Base-by-base conservation (phyloP, 2,888 invertebrate species). In the Idaea biselata region DNA sequence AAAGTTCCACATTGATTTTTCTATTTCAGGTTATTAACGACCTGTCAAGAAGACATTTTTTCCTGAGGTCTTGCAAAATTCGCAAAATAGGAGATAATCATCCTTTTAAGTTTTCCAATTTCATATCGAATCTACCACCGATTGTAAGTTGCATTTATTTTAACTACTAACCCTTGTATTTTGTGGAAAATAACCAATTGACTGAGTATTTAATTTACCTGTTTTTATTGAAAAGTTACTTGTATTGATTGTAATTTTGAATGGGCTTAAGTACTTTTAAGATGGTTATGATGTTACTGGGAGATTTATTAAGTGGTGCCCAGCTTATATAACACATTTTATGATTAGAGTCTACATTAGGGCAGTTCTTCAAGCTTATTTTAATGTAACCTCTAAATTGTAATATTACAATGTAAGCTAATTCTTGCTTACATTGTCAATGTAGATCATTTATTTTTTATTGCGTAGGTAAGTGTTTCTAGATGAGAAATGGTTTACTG, bases 1-100 rank as follows among this genome's bases (percentile, higher is more conserved):
- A 80, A 79, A 82, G 75, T 68, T 69, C 67, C 82, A 87, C 88
- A 91, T 91, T 89, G 88, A 88, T 89, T 90, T 90, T 78, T 88
- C 86, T 82, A 87, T 91, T 92, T 84, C 91, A 92, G 91, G 91
- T 91, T 91, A 91, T 84, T 90, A 89, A 88, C 90, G 89, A 91
- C 86, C 91, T 91, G 91, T 91, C 91, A 92, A 87, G 90, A 84
- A 83, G 91, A 91, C 91, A 90, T 91, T 90, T 91, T 86, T 88
- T 86, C 84, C 81, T 80, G 82, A 82, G 84, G 82, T 75, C 79
- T 78, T 78, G 78, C 82, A 88, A 91, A 86, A 81, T 84, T 88
- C 86, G 88, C 92, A 93, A 92, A 91, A 93, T 93, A 93, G 93
- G 93, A 89, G 93, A 93, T 91, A 88, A 87, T 81, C 92, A 91